Evolutionary conservation across 2,113 vertebrate species (phyloP).

Genomic region (Chlamydotis undulata): DNA sequence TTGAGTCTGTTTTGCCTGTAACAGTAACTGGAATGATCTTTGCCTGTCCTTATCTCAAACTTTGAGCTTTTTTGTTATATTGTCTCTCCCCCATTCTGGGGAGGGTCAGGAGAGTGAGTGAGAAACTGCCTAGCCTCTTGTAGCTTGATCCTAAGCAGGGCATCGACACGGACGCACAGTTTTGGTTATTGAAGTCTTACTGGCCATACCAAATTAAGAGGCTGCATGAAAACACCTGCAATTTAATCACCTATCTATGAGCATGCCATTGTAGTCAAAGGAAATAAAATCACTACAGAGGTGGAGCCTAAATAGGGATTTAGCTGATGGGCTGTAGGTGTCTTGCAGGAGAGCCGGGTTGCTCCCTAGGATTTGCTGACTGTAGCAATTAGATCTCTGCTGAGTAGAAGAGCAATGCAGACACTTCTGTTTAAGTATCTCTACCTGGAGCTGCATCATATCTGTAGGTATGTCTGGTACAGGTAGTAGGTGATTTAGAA

Average conservation of each 20-base stretch:
- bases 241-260: not conserved
- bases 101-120: too few relatives aligned
- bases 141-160: too few relatives aligned
- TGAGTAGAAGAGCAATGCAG: not conserved
- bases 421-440: not conserved
- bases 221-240: not conserved
- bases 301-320: not conserved
- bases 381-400: not conserved
- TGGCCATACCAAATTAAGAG: not conserved
- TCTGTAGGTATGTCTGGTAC: not conserved
- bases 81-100: too few relatives aligned
- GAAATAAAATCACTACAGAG: not conserved
- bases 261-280: not conserved
- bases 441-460: not conserved
- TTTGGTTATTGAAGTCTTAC: not conserved
- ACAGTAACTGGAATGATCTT: too few relatives aligned
- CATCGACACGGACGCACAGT: too few relatives aligned
- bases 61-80: too few relatives aligned
- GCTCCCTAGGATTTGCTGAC: not conserved
- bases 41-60: too few relatives aligned
- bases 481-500: not conserved
- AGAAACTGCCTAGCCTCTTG: too few relatives aligned
- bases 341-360: not conserved
- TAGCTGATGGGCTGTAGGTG: not conserved
- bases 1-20: too few relatives aligned